Evolutionary conservation across 2,797 vertebrate species (phyloP), one percentile per base, ranked within the genome.

Genomic region (Sebastes alutus): DNA sequence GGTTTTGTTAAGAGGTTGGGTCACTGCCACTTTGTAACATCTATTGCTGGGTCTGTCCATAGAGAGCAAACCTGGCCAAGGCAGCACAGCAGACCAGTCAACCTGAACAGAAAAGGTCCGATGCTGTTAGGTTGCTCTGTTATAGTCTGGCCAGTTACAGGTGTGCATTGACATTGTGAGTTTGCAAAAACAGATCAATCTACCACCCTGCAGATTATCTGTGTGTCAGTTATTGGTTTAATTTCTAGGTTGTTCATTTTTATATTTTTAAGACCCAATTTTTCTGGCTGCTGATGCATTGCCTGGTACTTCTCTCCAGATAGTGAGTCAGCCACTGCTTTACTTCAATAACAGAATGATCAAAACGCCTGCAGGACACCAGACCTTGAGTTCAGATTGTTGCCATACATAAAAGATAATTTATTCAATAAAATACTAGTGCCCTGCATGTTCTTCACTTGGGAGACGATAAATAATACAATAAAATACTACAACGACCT

Each of bases 301-400:
- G 20, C 20, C 56, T n/a, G 5, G 5, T 52, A 16, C 30, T 59
- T 67, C n/a, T 30, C 56, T 32, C 4, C 4, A 46, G 33, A 32
- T 52, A 60, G 25, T 25, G 58, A 82, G n/a, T 60, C 56, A 71
- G 61, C 55, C 65, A 30, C 49, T 27, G 9, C 42, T 62, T 42
- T 6, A 46, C 27, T 65, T 77, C 25, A 60, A 60, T 65, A 54
- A 22, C 9, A n/a, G 0, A 6, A 71, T 76, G 18, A 75, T 63
- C 75, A 72, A 63, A 80, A 75, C n/a, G 16, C 38, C 64, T 58
- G 49, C 61, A 22, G 42, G 60, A 52, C 35, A 46, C 7, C n/a
- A 52, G 35, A 77, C 77, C 66, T 81, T 71, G 72, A 74, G 20
- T 59, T 52, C n/a, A 60, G 49, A 61, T 65, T 73, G 23, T 72